These are phyloP conservation scores for Sitta europaea DNA, from an alignment of 2,113 vertebrate genomes.

Conservation along the genomic window DNA sequence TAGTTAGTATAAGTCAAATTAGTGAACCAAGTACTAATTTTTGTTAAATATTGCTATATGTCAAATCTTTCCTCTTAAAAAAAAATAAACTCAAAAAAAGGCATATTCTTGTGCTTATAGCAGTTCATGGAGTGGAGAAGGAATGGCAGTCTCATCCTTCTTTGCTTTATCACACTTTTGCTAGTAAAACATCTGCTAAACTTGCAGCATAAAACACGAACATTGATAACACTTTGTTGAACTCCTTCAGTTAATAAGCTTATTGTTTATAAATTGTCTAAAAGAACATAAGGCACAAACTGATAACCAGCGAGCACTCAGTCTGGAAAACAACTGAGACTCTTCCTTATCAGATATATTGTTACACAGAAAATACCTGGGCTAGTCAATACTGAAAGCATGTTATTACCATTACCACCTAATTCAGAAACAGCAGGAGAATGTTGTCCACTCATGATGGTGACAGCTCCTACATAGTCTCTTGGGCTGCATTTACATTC, in stretches of 20 bases:
- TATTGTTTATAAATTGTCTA: not conserved
- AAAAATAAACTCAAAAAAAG: not conserved
- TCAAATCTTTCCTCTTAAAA: not conserved
- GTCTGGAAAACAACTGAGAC: rapidly evolving
- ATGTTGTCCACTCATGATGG: not conserved
- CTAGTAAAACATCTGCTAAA: not conserved
- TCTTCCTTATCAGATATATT: not conserved
- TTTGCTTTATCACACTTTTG: not conserved
- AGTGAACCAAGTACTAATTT: not conserved
- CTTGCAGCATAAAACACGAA: not conserved
- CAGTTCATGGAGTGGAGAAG: not conserved
- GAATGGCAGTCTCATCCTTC: not conserved
- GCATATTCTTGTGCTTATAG: not conserved
- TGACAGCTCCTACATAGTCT: not conserved
- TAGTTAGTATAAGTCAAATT: not conserved
- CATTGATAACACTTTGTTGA: not conserved
- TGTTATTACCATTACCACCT: not conserved
- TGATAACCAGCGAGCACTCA: not conserved
- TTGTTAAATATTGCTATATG: not conserved
- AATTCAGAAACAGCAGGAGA: not conserved
- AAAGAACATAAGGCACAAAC: not conserved
- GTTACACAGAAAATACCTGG: not conserved
- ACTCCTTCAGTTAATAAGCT: not conserved
- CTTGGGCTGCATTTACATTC: not conserved
- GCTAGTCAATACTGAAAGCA: not conserved